These are phyloP conservation scores for Hipposideros larvatus DNA, from an alignment of 2,797 vertebrate genomes.

Conservation along the genomic window DNA sequence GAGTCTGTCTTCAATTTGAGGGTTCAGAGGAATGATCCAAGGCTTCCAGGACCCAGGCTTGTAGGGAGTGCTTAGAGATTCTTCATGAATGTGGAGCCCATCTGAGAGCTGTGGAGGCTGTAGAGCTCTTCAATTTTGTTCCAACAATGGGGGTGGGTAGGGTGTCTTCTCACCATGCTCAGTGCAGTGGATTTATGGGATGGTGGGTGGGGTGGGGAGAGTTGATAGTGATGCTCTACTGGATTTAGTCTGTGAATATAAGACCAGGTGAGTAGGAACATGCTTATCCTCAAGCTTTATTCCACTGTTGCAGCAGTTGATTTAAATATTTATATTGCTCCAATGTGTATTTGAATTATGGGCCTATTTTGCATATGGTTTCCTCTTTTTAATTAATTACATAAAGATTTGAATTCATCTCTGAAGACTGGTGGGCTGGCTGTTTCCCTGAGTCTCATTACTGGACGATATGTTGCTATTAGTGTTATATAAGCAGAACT, in stretches of 20 bases:
- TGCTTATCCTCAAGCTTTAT: neutral
- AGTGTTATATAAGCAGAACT: neutral
- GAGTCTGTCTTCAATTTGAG: slow-evolving; percentile 27
- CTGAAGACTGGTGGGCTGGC: neutral
- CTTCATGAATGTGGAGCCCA: neutral
- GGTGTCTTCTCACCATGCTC: neutral
- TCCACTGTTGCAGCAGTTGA: neutral
- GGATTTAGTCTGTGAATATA: neutral
- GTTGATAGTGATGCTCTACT: neutral
- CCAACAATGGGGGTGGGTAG: neutral
- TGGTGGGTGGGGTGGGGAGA: neutral
- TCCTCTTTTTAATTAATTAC: slow-evolving; percentile 19
- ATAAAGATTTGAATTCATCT: slow-evolving; percentile 45
- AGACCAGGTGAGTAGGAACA: neutral
- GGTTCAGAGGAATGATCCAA: neutral
- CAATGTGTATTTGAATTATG: neutral
- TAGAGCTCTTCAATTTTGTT: neutral
- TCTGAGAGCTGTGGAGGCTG: neutral
- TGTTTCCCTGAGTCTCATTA: slow-evolving; percentile 11
- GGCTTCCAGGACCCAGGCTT: neutral
- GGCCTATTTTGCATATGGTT: neutral
- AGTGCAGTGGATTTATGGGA: neutral
- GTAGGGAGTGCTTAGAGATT: neutral
- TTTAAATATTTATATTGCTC: neutral
- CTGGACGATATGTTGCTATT: neutral